Evolutionary conservation across 2,888 invertebrate species (phyloP), one percentile per base, ranked within the genome.

Genomic region (Vesta saturnalis): DNA sequence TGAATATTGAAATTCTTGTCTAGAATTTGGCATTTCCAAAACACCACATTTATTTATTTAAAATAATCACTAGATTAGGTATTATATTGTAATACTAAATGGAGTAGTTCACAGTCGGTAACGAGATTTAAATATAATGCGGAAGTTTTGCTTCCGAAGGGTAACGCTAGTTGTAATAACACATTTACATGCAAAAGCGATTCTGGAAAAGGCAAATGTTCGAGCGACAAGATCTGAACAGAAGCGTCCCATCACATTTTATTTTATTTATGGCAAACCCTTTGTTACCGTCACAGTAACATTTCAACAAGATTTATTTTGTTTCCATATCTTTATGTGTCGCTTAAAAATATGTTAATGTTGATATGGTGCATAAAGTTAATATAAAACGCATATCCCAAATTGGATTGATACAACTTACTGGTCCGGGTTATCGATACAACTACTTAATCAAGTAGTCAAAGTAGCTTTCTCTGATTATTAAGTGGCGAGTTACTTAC

Each of bases 111-210:
- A 65, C 74, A 74, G 75, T 64, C 76, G 72, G 72, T 77, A 78
- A 78, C 77, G 75, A 77, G 78, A 78, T 76, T 76, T 76, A 75
- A 72, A 77, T 68, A 64, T 64, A 68, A 68, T 59, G 35, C 70
- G 76, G 69, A 69, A 65, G 75, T 73, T 67, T 72, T 73, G 72
- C 73, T 73, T 74, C 65, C 18, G 71, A 69, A 71, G 76, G 77
- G 78, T 76, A 77, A 77, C 77, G 78, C 77, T 75, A 75, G 77
- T 79, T 82, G 83, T 86, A 86, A 86, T 86, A 84, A 84, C 83
- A 84, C 83, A 86, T 87, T 87, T 86, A 85, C 84, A 87, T 86
- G 86, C 86, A 86, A 86, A 86, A 85, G 84, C 83, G 83, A 83
- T 84, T 83, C 81, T 82, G 82, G 85, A 84, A 85, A 85, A 85